These are phyloP conservation scores for Kryphioiulus occultus DNA, from an alignment of 2,888 invertebrate genomes.

Conservation along the genomic window DNA sequence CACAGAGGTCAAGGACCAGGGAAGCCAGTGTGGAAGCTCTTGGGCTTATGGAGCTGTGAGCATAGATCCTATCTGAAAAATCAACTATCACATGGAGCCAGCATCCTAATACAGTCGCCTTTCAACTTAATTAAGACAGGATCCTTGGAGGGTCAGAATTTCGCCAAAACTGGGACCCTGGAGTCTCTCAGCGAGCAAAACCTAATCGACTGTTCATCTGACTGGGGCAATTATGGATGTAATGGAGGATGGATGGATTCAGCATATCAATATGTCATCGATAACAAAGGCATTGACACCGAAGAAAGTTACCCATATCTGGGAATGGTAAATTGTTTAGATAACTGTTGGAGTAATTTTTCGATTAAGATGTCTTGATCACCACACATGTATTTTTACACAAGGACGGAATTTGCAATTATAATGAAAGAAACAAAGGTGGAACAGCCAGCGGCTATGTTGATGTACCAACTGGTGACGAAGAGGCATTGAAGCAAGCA, in stretches of 20 bases:
- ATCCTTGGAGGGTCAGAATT: constrained; percentile 66
- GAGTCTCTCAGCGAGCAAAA: constrained; percentile 92
- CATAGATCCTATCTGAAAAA: constrained; percentile 69
- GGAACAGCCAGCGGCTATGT: constrained; percentile 72
- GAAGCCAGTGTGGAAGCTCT: constrained; percentile 60
- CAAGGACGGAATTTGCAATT: constrained; percentile 64
- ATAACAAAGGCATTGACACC: constrained; percentile 88
- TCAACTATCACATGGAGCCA: constrained; percentile 62
- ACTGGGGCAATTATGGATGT: constrained; percentile 84
- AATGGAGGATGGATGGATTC: constrained; percentile 83
- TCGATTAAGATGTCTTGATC: not conserved
- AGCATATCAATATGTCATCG: constrained; percentile 77
- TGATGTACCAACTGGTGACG: constrained; percentile 72
- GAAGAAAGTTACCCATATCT: constrained; percentile 88
- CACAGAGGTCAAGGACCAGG: constrained; percentile 59
- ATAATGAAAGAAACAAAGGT: constrained; percentile 69
- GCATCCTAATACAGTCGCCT: not conserved
- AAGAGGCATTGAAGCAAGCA: constrained; percentile 76
- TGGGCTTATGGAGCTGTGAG: not conserved
- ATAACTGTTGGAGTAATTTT: not conserved
- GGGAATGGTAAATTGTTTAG: constrained; percentile 66
- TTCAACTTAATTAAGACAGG: not conserved
- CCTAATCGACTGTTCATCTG: constrained; percentile 83
- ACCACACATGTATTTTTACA: not conserved
- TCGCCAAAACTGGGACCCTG: constrained; percentile 76